A percentile compares a stretch with the other conserved stretches of the same genome.
Conservation (phyloP, 2,888 invertebrate species). For the Eupithecia centaureata region DNA sequence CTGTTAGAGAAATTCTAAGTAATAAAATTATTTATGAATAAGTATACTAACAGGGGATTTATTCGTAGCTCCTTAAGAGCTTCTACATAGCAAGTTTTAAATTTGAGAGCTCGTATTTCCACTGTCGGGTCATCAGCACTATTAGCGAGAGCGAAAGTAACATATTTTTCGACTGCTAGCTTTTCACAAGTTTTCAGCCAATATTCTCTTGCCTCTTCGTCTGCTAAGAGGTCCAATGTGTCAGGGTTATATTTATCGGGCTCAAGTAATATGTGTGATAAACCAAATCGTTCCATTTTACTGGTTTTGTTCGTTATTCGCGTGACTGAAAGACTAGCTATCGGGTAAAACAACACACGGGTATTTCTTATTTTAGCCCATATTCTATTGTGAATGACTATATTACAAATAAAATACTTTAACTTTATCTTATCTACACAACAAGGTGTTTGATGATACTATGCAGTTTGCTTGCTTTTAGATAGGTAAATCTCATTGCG, state of each 20-base stretch:
- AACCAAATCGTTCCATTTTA: conserved; percentile 78
- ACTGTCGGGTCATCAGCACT: conserved; percentile 88
- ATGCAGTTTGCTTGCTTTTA: conserved; percentile 5
- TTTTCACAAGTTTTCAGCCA: conserved; percentile 97
- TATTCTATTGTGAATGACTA: conserved; percentile 52
- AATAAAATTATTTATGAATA: neutral
- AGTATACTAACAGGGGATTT: conserved; percentile 90
- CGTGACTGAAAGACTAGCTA: conserved; percentile 1
- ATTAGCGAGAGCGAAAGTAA: conserved; percentile 91
- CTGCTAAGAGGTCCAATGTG: conserved; percentile 93
- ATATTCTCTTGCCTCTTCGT: conserved; percentile 93
- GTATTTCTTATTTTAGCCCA: conserved; percentile 60
- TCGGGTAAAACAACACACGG: conserved; percentile 44
- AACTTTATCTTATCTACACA: conserved; percentile 63
- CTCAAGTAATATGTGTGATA: conserved; percentile 87
- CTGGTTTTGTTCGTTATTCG: conserved; percentile 29
- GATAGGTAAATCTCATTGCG: neutral
- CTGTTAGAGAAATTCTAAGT: neutral
- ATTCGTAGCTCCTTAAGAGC: conserved; percentile 89
- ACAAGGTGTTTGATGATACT: neutral
- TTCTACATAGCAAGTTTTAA: conserved; percentile 92
- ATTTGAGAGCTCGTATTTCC: conserved; percentile 90
- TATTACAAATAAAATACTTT: neutral
- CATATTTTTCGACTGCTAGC: conserved; percentile 91
- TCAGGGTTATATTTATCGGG: conserved; percentile 94